These are phyloP conservation scores for Cirrhinus mrigala DNA, from an alignment of 2,797 vertebrate genomes.

Conservation along the genomic window DNA sequence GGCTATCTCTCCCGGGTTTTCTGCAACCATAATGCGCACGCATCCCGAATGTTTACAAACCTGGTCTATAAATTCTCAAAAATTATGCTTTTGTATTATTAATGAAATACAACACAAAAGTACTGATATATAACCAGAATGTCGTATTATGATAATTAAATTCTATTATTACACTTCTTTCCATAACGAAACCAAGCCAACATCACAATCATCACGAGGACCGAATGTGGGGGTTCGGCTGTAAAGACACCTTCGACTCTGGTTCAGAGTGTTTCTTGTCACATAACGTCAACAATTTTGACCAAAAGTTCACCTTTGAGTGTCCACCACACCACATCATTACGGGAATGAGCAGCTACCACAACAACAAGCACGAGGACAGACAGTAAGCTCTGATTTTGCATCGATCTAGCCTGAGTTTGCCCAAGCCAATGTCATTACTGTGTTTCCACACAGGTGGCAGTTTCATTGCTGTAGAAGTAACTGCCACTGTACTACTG, in stretches of 20 bases:
- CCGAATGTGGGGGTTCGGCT: slow-evolving; percentile 47
- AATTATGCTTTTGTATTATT: background rate
- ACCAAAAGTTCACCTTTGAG: slow-evolving; percentile 32
- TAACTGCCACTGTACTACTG: background rate
- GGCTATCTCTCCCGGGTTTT: no score
- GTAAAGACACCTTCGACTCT: slow-evolving; percentile 37
- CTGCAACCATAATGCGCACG: no score
- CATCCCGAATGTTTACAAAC: no score
- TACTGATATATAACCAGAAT: background rate
- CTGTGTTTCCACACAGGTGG: slow-evolving; percentile 47
- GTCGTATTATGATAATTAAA: background rate
- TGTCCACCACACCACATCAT: slow-evolving; percentile 48
- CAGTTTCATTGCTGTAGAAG: slow-evolving; percentile 51
- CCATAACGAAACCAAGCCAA: background rate
- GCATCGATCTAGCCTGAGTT: background rate
- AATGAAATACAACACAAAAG: background rate
- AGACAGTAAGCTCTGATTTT: slow-evolving; percentile 4
- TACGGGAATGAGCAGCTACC: slow-evolving; percentile 48
- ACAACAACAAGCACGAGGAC: slow-evolving; percentile 48
- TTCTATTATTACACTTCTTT: no score
- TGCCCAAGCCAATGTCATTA: background rate
- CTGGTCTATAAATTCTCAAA: background rate
- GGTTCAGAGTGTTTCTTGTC: slow-evolving; percentile 34
- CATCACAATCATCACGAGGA: slow-evolving; percentile 42
- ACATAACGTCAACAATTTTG: slow-evolving; percentile 49